phyloP scores from a whole-genome alignment of 2,888 invertebrate species.

The Graphium colonna region DNA sequence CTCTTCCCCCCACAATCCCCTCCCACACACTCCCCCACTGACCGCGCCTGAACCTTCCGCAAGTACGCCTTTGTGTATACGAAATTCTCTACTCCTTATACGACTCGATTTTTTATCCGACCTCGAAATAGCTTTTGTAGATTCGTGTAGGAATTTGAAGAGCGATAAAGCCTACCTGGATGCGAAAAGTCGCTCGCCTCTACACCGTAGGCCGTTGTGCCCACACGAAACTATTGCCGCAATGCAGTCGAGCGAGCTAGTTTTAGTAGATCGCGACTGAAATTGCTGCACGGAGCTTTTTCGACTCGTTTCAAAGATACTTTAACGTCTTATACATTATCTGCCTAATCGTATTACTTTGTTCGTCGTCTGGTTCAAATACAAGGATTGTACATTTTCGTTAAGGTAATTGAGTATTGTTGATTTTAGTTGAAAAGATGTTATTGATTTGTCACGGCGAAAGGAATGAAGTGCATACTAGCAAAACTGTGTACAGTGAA shows the following conservation, averaged over 20 bases:
- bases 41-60: constrained; percentile 63
- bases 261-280: constrained; percentile 45
- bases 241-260: constrained; percentile 45
- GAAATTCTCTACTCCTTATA: neutral
- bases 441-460: neutral
- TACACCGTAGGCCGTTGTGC: constrained; percentile 2
- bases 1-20: too few relatives aligned
- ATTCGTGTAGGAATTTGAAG: neutral
- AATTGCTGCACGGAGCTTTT: constrained; percentile 20
- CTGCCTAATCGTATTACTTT: neutral
- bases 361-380: neutral
- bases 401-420: neutral
- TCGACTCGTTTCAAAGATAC: constrained; percentile 8
- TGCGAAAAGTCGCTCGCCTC: neutral
- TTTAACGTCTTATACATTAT: neutral
- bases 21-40: constrained; percentile 34
- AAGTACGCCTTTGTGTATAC: constrained; percentile 33
- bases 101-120: neutral
- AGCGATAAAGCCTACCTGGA: neutral
- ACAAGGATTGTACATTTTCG: constrained; percentile 9
- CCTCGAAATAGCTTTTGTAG: neutral
- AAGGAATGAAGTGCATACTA: constrained; percentile 13
- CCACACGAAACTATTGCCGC: constrained; percentile 38
- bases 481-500: constrained; percentile 13
- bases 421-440: constrained; percentile 10